These are phyloP conservation scores for Diadumene lineata DNA, from an alignment of 92 coral and sea anemone genomes.

Conservation along the genomic window DNA sequence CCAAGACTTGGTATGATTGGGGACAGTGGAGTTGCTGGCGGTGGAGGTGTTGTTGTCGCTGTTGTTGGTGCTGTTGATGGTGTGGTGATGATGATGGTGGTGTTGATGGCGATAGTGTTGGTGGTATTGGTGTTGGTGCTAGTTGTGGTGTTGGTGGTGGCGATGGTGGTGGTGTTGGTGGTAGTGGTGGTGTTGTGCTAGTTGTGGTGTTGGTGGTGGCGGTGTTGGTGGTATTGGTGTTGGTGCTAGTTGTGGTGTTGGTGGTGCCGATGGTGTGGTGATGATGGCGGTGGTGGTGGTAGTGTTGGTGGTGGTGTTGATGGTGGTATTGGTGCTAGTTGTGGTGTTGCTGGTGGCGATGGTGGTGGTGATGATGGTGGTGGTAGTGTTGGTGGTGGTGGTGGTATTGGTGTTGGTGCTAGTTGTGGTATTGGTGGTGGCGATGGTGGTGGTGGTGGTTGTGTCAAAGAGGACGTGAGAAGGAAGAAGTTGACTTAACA, in stretches of 20 bases:
- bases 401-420: neutral
- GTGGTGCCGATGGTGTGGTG: neutral
- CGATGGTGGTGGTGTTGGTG: neutral
- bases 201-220: neutral
- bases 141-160: neutral
- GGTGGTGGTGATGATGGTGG: neutral
- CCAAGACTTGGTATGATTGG: neutral
- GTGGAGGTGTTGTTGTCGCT: neutral
- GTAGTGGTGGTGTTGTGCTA: neutral
- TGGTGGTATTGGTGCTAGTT: neutral
- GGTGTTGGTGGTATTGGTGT: neutral
- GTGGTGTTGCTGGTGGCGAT: neutral
- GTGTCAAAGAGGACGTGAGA: neutral
- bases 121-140: neutral
- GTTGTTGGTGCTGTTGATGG: neutral
- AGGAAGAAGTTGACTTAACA: too few species aligned
- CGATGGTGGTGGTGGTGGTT: neutral
- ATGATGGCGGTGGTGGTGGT: neutral
- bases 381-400: neutral
- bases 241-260: neutral
- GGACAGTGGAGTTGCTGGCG: neutral
- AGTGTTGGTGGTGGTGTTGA: neutral
- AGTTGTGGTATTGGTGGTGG: neutral
- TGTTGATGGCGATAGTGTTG: neutral
- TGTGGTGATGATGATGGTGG: neutral